phyloP scores from a whole-genome alignment of 2,888 invertebrate genomes.

The Cheilosia variabilis region DNA sequence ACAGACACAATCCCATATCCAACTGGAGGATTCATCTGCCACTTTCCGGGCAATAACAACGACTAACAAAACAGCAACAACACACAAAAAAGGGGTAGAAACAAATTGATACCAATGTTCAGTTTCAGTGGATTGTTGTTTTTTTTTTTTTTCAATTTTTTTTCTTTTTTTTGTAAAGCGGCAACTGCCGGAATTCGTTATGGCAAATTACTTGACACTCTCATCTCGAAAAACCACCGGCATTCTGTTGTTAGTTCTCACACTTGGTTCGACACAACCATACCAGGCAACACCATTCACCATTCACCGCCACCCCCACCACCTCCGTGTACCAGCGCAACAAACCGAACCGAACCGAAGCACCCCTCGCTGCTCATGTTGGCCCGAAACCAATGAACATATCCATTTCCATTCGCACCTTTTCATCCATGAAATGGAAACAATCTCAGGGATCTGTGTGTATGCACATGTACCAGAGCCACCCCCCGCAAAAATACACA shows the following conservation, averaged over 20 bases:
- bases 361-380: slow-evolving; percentile 10
- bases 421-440: slow-evolving; percentile 74
- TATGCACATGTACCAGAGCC: background rate
- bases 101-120: slow-evolving; percentile 64
- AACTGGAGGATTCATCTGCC: slow-evolving; percentile 34
- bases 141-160: background rate
- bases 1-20: slow-evolving; percentile 6
- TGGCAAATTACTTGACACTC: slow-evolving; percentile 74
- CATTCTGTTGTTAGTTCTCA: slow-evolving; percentile 47
- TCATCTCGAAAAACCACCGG: slow-evolving; percentile 59
- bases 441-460: slow-evolving; percentile 64
- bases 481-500: slow-evolving; percentile 7
- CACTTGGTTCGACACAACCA: slow-evolving; percentile 26
- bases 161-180: slow-evolving; percentile 1
- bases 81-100: slow-evolving; percentile 29
- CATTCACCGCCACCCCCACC: no score
- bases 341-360: background rate
- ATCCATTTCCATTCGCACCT: slow-evolving; percentile 75
- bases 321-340: no score
- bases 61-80: slow-evolving; percentile 20
- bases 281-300: background rate
- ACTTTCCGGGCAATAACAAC: slow-evolving; percentile 34
- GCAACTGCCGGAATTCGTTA: slow-evolving; percentile 68
- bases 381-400: slow-evolving; percentile 71
- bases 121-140: slow-evolving; percentile 37